Conservation (phyloP, 35 echinoderm and acorn worm genomes). For the Holothuria glaberrima region DNA sequence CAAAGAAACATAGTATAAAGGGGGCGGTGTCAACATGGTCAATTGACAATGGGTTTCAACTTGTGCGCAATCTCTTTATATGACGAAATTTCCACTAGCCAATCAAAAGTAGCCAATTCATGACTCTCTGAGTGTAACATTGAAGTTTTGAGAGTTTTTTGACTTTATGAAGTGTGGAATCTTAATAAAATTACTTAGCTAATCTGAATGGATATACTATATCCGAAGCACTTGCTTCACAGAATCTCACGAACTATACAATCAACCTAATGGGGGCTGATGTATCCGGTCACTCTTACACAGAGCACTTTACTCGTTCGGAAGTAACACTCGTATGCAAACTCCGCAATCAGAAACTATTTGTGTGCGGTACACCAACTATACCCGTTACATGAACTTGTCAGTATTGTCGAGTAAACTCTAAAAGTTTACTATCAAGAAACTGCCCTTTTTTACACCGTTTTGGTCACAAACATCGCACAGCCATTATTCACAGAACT, state of each 20-base stretch:
- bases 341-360: neutral
- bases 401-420: neutral
- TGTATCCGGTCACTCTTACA: too few relatives aligned
- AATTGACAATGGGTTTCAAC: neutral
- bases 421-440: neutral
- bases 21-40: conserved; percentile 11
- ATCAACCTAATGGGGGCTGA: too few relatives aligned
- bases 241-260: too few relatives aligned
- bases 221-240: too few relatives aligned
- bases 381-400: conserved; percentile 28
- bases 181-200: too few relatives aligned
- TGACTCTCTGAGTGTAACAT: neutral
- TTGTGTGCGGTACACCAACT: neutral
- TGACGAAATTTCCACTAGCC: conserved; percentile 14
- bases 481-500: neutral
- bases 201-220: too few relatives aligned
- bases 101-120: conserved; percentile 30
- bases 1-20: neutral
- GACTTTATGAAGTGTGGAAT: too few relatives aligned
- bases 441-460: neutral
- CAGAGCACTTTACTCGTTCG: too few relatives aligned
- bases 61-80: neutral
- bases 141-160: too few relatives aligned
- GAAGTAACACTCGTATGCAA: too few relatives aligned
- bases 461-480: neutral